phyloP scores from a whole-genome alignment of 2,797 vertebrate species.

The Channa striata region DNA sequence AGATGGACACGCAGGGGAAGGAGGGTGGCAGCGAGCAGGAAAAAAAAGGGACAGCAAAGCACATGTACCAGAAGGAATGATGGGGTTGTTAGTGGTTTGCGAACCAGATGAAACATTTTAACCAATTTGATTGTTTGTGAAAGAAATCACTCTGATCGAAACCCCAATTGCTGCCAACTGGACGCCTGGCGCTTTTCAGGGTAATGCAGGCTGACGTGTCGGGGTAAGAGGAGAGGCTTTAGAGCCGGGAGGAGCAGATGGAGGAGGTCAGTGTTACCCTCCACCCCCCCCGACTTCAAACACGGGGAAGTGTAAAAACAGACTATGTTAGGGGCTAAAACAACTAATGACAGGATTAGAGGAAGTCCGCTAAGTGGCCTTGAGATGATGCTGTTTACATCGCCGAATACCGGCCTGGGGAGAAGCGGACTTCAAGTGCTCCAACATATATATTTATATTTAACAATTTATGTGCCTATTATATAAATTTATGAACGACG shows the following conservation, averaged over 20 bases:
- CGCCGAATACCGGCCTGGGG: neutral
- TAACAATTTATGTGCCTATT: too few relatives aligned
- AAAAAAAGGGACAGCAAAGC: constrained; percentile 40
- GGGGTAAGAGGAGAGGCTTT: constrained; percentile 90
- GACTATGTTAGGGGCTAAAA: constrained; percentile 88
- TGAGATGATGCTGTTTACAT: constrained; percentile 82
- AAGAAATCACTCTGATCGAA: constrained; percentile 98
- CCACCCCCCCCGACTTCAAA: constrained; percentile 87
- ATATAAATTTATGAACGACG: too few relatives aligned
- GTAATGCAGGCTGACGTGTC: constrained; percentile 91
- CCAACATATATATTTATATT: too few relatives aligned
- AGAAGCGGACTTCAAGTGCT: too few relatives aligned
- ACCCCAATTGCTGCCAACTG: constrained; percentile 92
- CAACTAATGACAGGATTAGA: constrained; percentile 89
- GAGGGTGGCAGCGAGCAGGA: constrained; percentile 25
- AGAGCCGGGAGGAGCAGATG: constrained; percentile 87
- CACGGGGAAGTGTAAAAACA: constrained; percentile 91
- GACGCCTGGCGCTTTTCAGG: constrained; percentile 89
- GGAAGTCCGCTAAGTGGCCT: constrained; percentile 91
- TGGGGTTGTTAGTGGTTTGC: constrained; percentile 89
- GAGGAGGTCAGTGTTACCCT: constrained; percentile 83
- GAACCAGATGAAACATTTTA: constrained; percentile 97
- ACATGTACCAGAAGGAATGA: constrained; percentile 80
- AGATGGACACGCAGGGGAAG: constrained; percentile 24
- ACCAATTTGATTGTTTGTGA: constrained; percentile 99